Base-by-base conservation (phyloP, 2,113 vertebrate genomes). In the Phalacrocorax aristotelis region DNA sequence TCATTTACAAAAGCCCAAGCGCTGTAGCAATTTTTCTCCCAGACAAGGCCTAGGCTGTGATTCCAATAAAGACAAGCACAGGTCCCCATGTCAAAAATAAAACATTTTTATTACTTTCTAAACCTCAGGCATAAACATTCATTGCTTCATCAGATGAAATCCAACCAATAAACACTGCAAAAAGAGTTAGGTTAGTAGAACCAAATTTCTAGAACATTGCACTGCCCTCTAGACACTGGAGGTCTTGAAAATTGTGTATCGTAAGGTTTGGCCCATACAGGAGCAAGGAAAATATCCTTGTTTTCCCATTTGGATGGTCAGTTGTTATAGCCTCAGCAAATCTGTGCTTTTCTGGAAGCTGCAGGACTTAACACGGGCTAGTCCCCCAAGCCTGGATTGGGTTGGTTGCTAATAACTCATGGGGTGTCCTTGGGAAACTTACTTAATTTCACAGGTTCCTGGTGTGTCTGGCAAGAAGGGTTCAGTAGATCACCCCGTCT, bases 51-150 rank as follows among this genome's bases (percentile, higher is more conserved):
- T 65, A 65, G 82, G 40, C 36, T 90, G 40, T 86, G 91, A 88
- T 96, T 96, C 96, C 92, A 90, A 92, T 95, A 95, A 97, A 90
- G 90, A 90, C 82, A 96, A 95, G 70, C 82, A 91, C 54, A 48
- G 34, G 66, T 80, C 46, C 87, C 92, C 85, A 49, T 90, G 85
- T 69, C 93, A 87, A 88, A 96, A 95, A 93, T 86, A 92, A 96
- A 97, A 80, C 85, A 95, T 94, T 95, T 96, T 96, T 92, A 95
- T 95, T 94, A 69, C 92, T 95, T 97, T 96, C 85, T 94, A 88
- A 96, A 96, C 96, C 92, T 93, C 15, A 0, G 87, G 92, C 95
- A 94, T 94, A 94, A 96, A 90, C 93, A 87, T 91, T 95, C 77
- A 77, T 87, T 96, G 88, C 82, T 95, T 88, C 84, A 72, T 88